A percentile compares a stretch with the other conserved stretches of the same genome.
Evolutionary conservation across 2,888 invertebrate species (phyloP).

Genomic region (Teleogryllus oceanicus): DNA sequence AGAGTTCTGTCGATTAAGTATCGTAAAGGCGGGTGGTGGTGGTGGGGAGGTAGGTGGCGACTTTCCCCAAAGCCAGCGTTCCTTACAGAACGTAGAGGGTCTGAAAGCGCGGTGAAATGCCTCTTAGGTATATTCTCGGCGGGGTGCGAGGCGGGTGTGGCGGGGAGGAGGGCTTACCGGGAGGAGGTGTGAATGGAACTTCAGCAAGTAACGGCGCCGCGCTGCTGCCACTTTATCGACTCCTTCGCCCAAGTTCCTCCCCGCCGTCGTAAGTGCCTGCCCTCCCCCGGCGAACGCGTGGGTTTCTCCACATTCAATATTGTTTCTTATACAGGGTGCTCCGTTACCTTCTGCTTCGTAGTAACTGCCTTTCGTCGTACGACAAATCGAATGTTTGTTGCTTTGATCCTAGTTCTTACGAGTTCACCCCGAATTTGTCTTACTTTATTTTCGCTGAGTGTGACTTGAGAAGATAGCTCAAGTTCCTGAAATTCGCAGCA

Average conservation of each 20-base stretch:
- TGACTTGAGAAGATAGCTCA: no score
- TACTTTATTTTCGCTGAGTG: no score
- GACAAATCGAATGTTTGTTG: no score
- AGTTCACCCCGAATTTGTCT: no score
- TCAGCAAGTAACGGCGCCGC: not conserved
- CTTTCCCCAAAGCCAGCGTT: not conserved
- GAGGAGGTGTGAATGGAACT: slow-evolving; percentile 1
- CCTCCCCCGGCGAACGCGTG: not conserved
- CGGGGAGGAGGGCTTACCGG: not conserved
- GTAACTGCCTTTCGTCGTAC: no score
- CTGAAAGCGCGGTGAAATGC: not conserved
- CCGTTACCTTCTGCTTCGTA: not conserved
- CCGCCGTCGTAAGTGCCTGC: not conserved
- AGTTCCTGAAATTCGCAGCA: no score
- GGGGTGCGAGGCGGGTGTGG: not conserved
- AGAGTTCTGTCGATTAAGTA: not conserved
- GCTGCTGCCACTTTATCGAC: slow-evolving; percentile 1
- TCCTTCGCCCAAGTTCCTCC: not conserved
- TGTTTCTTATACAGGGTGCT: not conserved
- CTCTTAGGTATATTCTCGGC: not conserved
- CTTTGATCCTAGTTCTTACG: no score
- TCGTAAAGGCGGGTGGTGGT: not conserved
- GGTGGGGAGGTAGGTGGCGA: not conserved
- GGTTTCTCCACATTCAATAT: not conserved
- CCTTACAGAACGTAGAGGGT: not conserved